These are phyloP conservation scores for Mya arenaria DNA, from an alignment of 1,140 invertebrate species.

Conservation along the genomic window DNA sequence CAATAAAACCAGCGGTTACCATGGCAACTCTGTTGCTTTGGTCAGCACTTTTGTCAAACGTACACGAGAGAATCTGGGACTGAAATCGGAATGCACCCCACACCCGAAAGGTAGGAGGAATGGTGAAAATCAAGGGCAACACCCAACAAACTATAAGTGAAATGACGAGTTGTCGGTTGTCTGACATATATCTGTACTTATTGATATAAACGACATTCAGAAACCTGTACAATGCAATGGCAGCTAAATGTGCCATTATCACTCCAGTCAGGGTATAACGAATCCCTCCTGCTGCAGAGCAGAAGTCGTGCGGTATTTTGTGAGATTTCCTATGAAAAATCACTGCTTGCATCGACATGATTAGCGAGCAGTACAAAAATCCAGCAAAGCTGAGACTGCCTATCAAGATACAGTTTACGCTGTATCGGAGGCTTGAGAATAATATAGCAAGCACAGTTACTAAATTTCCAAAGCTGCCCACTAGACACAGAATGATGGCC, in stretches of 20 bases:
- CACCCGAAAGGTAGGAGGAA: background rate
- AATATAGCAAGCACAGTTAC: background rate
- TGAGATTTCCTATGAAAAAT: background rate
- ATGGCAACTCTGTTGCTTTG: background rate
- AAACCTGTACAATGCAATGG: background rate
- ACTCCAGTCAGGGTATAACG: background rate
- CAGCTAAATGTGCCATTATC: background rate
- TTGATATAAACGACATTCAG: background rate
- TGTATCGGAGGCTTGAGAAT: background rate
- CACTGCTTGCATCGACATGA: background rate
- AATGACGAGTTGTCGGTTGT: background rate
- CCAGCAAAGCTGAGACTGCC: background rate
- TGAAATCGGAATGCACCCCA: background rate
- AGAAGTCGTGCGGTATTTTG: background rate
- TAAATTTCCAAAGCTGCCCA: background rate
- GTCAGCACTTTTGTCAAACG: background rate
- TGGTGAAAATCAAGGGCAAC: background rate
- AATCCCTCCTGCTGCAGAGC: background rate
- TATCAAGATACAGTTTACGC: background rate
- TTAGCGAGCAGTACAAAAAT: background rate
- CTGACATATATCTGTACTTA: background rate
- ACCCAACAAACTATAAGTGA: background rate
- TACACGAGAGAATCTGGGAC: background rate
- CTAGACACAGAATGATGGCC: background rate
- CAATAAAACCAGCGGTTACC: background rate